Percentiles rank a stretch among this genome's conserved stretches.
Evolutionary conservation across 2,888 invertebrate genomes (phyloP).

Genomic region (Conomelus anceps): DNA sequence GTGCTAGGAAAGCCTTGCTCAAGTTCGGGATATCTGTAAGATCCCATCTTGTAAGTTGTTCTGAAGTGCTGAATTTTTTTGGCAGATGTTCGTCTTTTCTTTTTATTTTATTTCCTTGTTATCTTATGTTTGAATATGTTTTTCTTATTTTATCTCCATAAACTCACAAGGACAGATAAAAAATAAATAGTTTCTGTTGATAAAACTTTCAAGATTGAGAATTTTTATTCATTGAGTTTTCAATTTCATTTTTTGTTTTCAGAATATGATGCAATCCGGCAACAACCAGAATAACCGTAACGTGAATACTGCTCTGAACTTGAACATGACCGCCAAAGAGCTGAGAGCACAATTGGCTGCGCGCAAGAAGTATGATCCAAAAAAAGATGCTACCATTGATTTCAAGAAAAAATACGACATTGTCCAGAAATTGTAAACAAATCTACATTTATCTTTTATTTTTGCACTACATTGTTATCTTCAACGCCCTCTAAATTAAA

Average conservation of each 20-base stretch:
- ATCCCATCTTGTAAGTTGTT: too few species aligned
- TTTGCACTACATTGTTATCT: not conserved
- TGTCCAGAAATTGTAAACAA: slow-evolving; percentile 79
- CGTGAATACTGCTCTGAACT: slow-evolving; percentile 49
- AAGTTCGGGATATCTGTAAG: too few species aligned
- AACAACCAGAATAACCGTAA: slow-evolving; percentile 31
- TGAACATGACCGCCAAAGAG: slow-evolving; percentile 89
- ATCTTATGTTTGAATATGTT: not conserved
- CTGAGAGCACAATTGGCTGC: slow-evolving; percentile 77
- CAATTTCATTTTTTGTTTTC: not conserved
- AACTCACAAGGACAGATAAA: not conserved
- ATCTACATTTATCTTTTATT: not conserved
- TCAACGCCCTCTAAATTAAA: not conserved
- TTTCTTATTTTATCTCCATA: not conserved
- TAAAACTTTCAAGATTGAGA: not conserved
- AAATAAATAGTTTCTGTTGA: not conserved
- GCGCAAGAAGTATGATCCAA: slow-evolving; percentile 83
- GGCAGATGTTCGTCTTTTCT: too few species aligned
- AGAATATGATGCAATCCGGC: slow-evolving; percentile 29
- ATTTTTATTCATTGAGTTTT: too few species aligned
- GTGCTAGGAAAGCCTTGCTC: too few species aligned
- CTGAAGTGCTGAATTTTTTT: too few species aligned
- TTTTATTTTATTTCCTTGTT: too few species aligned
- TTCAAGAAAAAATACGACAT: slow-evolving; percentile 90
- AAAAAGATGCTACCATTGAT: slow-evolving; percentile 75